Percentiles rank a stretch among this genome's conserved stretches.
Evolutionary conservation across 2,797 vertebrate genomes (phyloP).

Genomic region (Ptychadena robeensis): DNA sequence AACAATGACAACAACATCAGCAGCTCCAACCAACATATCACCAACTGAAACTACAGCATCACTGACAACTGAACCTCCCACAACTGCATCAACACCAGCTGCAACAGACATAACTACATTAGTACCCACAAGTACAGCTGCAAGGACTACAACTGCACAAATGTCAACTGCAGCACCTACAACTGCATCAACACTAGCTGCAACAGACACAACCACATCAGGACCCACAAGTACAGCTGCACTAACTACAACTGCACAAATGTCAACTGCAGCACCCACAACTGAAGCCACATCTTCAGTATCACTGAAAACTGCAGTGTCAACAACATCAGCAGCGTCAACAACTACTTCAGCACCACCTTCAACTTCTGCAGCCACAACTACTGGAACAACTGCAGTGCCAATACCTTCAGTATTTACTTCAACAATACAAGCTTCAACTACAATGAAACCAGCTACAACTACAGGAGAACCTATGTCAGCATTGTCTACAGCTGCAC

Average conservation of each 20-base stretch:
- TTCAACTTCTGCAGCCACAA: rapidly evolving
- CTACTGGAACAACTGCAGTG: not conserved
- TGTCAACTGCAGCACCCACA: not conserved
- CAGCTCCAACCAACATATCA: not conserved
- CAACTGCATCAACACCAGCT: not conserved
- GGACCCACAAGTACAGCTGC: not conserved
- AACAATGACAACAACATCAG: not conserved
- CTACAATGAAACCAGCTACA: not conserved
- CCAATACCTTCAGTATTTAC: not conserved
- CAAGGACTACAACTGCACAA: not conserved
- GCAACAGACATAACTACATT: not conserved
- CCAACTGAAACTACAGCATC: too few species aligned
- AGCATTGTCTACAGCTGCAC: not conserved
- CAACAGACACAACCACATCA: not conserved
- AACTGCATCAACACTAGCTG: not conserved
- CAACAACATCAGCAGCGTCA: too few species aligned
- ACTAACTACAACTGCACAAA: not conserved
- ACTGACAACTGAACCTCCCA: too few species aligned
- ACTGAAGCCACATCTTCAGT: not conserved
- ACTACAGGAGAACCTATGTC: not conserved
- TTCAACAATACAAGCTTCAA: too few species aligned
- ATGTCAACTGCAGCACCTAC: not conserved
- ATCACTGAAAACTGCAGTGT: not conserved
- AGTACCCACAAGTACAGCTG: not conserved
- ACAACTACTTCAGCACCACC: too few species aligned